phyloP scores from a whole-genome alignment of 2,888 invertebrate genomes.

The Apamea epomidion region DNA sequence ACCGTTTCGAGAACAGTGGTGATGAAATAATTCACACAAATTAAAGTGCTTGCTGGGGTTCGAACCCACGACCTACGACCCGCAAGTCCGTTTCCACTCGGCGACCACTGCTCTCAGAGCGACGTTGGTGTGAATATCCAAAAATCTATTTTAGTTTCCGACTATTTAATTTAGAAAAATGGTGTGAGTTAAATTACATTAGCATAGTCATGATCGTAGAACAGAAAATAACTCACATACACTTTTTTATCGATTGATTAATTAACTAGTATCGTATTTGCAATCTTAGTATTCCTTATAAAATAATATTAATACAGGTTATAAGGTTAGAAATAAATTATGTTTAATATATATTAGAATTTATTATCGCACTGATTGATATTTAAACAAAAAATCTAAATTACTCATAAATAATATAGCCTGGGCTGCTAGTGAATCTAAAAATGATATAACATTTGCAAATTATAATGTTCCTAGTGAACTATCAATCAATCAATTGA shows the following conservation, averaged over 20 bases:
- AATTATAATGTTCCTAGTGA: slow-evolving; percentile 43
- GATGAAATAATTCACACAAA: too few species aligned
- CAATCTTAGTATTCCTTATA: slow-evolving; percentile 29
- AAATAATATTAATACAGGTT: slow-evolving; percentile 48
- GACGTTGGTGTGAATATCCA: not conserved
- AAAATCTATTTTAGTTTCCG: too few species aligned
- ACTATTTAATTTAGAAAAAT: not conserved
- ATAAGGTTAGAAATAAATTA: slow-evolving; percentile 56
- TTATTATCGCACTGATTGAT: slow-evolving; percentile 57
- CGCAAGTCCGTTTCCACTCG: too few species aligned
- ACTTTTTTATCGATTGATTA: slow-evolving; percentile 43
- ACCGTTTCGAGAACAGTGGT: too few species aligned
- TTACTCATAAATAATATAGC: slow-evolving; percentile 42
- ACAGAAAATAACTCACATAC: slow-evolving; percentile 18
- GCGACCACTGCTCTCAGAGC: too few species aligned
- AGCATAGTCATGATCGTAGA: slow-evolving; percentile 15
- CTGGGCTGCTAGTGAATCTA: slow-evolving; percentile 29
- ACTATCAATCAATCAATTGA: slow-evolving; percentile 57
- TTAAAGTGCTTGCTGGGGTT: too few species aligned
- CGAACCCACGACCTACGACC: too few species aligned
- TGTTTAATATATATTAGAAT: slow-evolving; percentile 57
- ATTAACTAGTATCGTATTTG: slow-evolving; percentile 43
- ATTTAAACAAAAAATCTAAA: slow-evolving; percentile 54
- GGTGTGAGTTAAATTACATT: slow-evolving; percentile 15
- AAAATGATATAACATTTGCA: slow-evolving; percentile 43